Base-by-base conservation (phyloP, 1,140 invertebrate genomes). In the Marisa cornuarietis region DNA sequence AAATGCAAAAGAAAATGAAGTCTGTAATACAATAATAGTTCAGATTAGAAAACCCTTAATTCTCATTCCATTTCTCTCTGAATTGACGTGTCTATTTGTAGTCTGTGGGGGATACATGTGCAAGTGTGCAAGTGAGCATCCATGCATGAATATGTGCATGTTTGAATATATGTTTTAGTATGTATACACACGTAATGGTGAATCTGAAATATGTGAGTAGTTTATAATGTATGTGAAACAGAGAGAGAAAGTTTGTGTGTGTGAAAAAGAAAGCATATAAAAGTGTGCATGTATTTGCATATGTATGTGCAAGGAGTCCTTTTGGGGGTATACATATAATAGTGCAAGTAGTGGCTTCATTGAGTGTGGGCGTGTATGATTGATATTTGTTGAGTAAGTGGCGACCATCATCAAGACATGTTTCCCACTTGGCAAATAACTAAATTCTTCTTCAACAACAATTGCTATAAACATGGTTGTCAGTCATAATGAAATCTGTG, bases 101-200 rank as follows among this genome's bases (percentile, higher is more conserved):
- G 10, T 22, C 16, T 54, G 31, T 42, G 31, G 31, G 31, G 31
- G 31, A 42, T 42, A 5, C 31, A 42, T 54, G 18, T 73, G 20
- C 58, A 8, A 54, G 18, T 52, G 9, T 52, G 49, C 26, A 8
- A 24, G 49, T 73, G 49, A 54, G 49, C 58, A 10, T 54, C 71
- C 58, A 8, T 73, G 24, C 31, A 49, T 73, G 24, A 54, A 49
- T 22, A 22, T 73, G 51, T 58, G 24, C 26, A 49, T 73, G 11
- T 73, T n/a, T 75, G 54, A 62, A 31, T 71, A 31, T 71, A 18
- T 42, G 13, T 71, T 71, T 51, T 71, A n/a, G n/a, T n/a, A 31
- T 42, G 16, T 42, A 2, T 22, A 49, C 69, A 49, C 24, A 49
- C 24, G 22, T 18, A 49, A 13, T 71, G 16, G 0, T 51, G 42